Percentiles rank a stretch among this genome's conserved stretches.
Conservation (phyloP, 2,797 vertebrate species). For the Alauda arvensis region DNA sequence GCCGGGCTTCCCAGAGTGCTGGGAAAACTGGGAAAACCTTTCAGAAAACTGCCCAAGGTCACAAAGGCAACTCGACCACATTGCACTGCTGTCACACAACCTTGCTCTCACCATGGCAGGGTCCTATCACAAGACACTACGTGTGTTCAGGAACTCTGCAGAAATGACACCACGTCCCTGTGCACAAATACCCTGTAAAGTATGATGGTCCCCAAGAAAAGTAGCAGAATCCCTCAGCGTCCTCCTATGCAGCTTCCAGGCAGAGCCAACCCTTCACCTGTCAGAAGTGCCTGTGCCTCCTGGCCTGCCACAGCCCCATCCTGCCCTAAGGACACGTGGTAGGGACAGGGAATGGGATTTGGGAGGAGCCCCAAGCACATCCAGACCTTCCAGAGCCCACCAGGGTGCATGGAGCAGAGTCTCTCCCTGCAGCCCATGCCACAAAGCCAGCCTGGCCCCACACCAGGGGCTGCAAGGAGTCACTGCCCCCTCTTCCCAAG, state of each 20-base stretch:
- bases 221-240: too few species aligned
- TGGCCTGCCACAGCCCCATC: not conserved
- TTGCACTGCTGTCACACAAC: not conserved
- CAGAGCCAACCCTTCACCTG: not conserved
- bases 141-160: not conserved
- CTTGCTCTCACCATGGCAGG: fast-evolving
- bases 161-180: not conserved
- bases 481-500: not conserved
- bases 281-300: fast-evolving
- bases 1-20: not conserved
- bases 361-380: not conserved
- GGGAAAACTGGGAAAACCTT: too few species aligned
- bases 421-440: fast-evolving
- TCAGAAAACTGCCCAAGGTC: not conserved
- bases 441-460: fast-evolving
- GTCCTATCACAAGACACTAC: not conserved
- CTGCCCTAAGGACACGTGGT: not conserved
- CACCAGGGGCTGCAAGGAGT: too few species aligned
- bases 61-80: not conserved
- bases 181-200: not conserved
- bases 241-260: not conserved
- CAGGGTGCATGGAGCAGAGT: fast-evolving
- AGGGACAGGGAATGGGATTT: not conserved
- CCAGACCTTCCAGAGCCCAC: not conserved
- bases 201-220: not conserved